Evolutionary conservation across 2,888 invertebrate species (phyloP).

Genomic region (Alsophila aescularia): DNA sequence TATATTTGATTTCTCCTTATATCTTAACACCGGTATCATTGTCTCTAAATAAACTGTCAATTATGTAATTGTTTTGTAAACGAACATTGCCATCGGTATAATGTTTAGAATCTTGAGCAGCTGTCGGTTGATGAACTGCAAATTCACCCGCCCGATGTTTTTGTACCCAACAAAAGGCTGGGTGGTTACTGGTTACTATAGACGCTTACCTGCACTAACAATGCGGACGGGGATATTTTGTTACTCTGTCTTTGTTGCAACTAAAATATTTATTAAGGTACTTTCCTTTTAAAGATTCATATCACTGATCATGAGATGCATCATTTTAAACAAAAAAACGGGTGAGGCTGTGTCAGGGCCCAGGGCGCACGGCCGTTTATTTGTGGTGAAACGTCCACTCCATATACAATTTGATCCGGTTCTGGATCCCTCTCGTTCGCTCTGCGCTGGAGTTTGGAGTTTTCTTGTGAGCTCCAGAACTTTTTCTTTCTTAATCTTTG

Average conservation of each 20-base stretch:
- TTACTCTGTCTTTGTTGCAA: not conserved
- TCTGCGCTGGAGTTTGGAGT: too few species aligned
- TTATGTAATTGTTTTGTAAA: not conserved
- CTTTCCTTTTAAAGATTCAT: too few species aligned
- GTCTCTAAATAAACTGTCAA: not conserved
- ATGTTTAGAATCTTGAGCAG: slow-evolving; percentile 15
- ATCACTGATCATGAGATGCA: too few species aligned
- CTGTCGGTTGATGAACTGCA: slow-evolving; percentile 32
- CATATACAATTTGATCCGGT: too few species aligned
- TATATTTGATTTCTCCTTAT: too few species aligned
- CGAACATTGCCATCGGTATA: not conserved
- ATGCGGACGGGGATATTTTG: not conserved
- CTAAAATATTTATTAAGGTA: not conserved
- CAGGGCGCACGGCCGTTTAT: too few species aligned
- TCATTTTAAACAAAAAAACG: too few species aligned
- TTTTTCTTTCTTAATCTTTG: too few species aligned
- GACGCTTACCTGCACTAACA: slow-evolving; percentile 19
- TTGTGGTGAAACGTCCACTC: too few species aligned
- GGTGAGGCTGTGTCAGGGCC: too few species aligned
- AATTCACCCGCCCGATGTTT: slow-evolving; percentile 16
- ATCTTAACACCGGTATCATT: not conserved
- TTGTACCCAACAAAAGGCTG: slow-evolving; percentile 12
- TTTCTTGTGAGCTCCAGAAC: too few species aligned
- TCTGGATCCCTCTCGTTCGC: too few species aligned
- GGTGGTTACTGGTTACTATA: not conserved